Evolutionary conservation across 2,888 invertebrate species (phyloP).

Genomic region (Nasonia oneida): DNA sequence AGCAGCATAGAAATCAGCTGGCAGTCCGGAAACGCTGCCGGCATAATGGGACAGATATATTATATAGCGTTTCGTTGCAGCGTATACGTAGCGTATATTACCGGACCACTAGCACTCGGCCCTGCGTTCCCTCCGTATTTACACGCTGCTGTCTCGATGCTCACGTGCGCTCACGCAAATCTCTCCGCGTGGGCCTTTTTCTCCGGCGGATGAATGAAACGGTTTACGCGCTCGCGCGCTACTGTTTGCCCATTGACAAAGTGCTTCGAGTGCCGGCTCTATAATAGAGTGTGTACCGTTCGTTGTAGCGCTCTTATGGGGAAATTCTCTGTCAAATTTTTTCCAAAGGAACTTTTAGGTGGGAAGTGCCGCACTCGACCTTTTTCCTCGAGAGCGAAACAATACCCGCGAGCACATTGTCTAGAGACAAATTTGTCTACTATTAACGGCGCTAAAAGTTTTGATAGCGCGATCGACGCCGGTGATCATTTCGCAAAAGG

Average conservation of each 20-base stretch:
- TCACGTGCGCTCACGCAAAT: constrained; percentile 55
- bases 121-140: background rate
- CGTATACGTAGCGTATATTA: constrained; percentile 30
- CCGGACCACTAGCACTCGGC: background rate
- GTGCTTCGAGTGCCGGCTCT: background rate
- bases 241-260: constrained; percentile 42
- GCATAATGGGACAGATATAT: constrained; percentile 68
- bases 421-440: background rate
- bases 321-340: constrained; percentile 42
- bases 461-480: background rate
- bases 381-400: constrained; percentile 2
- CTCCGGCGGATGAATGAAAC: constrained; percentile 32
- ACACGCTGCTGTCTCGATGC: constrained; percentile 35
- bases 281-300: constrained; percentile 3
- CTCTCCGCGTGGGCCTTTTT: constrained; percentile 44
- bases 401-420: background rate
- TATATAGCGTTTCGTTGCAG: constrained; percentile 50
- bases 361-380: background rate
- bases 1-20: constrained; percentile 72
- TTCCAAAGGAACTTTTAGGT: background rate
- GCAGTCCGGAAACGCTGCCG: constrained; percentile 70
- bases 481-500: constrained; percentile 48
- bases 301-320: background rate
- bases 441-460: constrained; percentile 3
- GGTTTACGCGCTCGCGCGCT: constrained; percentile 9